Evolutionary conservation across 2,797 vertebrate species (phyloP).

Genomic region (Bovichtus diacanthus): DNA sequence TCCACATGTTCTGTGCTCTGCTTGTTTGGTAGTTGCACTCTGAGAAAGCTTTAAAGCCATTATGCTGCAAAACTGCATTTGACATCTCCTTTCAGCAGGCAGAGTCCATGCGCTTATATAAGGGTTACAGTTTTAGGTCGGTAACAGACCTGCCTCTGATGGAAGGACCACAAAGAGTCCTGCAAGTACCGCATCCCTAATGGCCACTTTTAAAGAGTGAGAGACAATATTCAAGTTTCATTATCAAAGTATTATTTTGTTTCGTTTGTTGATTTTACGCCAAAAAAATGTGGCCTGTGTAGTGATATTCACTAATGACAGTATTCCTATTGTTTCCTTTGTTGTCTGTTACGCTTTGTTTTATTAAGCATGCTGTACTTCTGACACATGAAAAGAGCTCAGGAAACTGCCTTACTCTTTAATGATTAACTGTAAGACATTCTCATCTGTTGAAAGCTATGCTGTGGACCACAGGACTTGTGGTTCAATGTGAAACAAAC

Average conservation of each 20-base stretch:
- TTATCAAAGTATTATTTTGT: neutral
- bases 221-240: constrained; percentile 1
- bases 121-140: constrained; percentile 68
- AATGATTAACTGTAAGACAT: neutral
- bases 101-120: constrained; percentile 68
- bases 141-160: constrained; percentile 42
- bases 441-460: neutral
- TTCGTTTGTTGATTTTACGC: neutral
- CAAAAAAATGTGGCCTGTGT: neutral
- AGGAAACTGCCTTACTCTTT: neutral
- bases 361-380: neutral
- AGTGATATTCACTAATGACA: neutral
- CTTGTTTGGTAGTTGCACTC: constrained; percentile 31
- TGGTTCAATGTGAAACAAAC: constrained; percentile 40
- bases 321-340: neutral
- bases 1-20: neutral
- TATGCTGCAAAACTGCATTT: constrained; percentile 49
- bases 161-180: constrained; percentile 42
- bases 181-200: constrained; percentile 45
- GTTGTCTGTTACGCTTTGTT: neutral
- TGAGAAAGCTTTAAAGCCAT: constrained; percentile 45
- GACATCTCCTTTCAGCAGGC: constrained; percentile 63
- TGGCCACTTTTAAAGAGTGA: constrained; percentile 10
- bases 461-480: constrained; percentile 22
- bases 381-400: neutral